Evolutionary conservation across 2,888 invertebrate species (phyloP), one percentile per base, ranked within the genome.

Genomic region (Aproaerema taeniolella): DNA sequence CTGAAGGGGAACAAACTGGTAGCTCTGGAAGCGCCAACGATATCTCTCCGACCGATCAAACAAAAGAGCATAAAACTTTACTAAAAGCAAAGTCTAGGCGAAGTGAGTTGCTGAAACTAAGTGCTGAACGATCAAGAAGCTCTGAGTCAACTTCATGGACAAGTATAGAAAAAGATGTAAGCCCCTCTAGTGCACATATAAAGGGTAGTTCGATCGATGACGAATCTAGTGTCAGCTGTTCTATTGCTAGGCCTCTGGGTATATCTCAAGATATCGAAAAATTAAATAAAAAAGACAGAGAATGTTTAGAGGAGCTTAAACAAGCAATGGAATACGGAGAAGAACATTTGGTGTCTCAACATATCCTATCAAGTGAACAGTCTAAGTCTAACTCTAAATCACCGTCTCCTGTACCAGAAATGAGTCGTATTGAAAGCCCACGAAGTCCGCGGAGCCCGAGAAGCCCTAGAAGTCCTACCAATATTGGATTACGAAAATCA

Each of bases 131-230:
- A 43, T 94, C 94, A 1, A 87, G 91, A 50, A 94, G 94, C 55
- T 94, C 93, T 1, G 94, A 94, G 58, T 92, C 92, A 0, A 91
- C 90, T 20, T 94, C 94, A 0, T 94, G 93, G 92, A 93, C 93
- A 0, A 92, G 92, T 55, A 91, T 92, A n/a, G 92, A 92, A 63
- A 92, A 91, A 67, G 91, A 91, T 61, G 78, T 83, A 0, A 92
- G 91, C 56, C 91, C 92, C 7, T 88, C 86, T 1, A 83, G 87
- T 53, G 81, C 87, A 8, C 85, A 89, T 42, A 89, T 90, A 43
- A 92, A 92, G 67, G 91, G 91, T 31, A 90, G 89, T 56, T 90
- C 90, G 1, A 78, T 90, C 12, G 91, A 91, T 31, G 92, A 93
- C 46, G 92, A 93, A 63, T 92, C 92, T 0, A 92, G 92, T 67